Evolutionary conservation across 2,797 vertebrate species (phyloP), one percentile per base, ranked within the genome.

Genomic region (Muscicapa striata): DNA sequence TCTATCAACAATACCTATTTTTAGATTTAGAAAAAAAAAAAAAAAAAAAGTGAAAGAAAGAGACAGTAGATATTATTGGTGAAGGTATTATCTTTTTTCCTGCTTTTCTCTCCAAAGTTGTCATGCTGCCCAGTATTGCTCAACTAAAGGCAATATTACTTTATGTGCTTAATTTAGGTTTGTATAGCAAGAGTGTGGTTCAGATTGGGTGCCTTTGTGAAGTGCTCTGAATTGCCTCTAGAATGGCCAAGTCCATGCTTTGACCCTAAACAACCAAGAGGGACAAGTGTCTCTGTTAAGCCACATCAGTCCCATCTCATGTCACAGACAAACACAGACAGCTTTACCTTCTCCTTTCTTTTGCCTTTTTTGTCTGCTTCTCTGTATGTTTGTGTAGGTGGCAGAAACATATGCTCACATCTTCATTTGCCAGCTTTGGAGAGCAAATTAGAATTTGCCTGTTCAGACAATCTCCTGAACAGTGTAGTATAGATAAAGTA

Each of bases 231-330:
- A 21, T 58, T 55, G 15, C 16, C 19, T 57, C 15, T 67, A 36
- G 61, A 59, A 45, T 15, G 57, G 51, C 14, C 30, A 85, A n/a
- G 19, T 32, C 32, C n/a, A 5, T 54, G 32, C 34, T 78, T 86
- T 75, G n/a, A 43, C 9, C 11, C 22, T 43, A 45, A 63, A 58
- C 5, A 89, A 13, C 13, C 27, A 84, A 76, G 74, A 51, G 34
- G 22, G 78, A 3, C 11, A 78, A 68, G 8, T n/a, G 11, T 78
- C 11, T 58, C 22, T 43, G 51, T 22, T 55, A 66, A 62, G 29
- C 17, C 17, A 15, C 0, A 0, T 34, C 27, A 48, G 41, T 48
- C 11, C 10, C 9, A 10, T 62, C 79, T 76, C n/a, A 41, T 23
- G n/a, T 21, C 7, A 16, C 84, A 61, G 10, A n/a, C 23, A 54